Percentiles rank a stretch among this genome's conserved stretches.
phyloP scores from a whole-genome alignment of 64 coral and sea anemone species.

The Pocillopora damicornis region DNA sequence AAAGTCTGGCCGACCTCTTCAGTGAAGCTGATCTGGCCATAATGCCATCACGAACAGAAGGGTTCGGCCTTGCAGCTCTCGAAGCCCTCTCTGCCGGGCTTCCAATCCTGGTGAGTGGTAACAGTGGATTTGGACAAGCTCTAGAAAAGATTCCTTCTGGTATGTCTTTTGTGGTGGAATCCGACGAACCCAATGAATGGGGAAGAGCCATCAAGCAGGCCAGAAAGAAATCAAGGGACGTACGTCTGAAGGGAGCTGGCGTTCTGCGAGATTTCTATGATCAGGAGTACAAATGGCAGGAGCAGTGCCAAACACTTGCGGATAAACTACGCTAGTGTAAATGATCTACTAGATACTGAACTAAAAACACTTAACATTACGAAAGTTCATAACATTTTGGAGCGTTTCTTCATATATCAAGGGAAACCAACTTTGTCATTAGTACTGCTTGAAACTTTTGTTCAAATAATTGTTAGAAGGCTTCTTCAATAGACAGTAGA shows the following conservation, averaged over 20 bases:
- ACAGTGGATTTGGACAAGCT: neutral
- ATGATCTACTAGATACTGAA: neutral
- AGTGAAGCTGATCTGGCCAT: neutral
- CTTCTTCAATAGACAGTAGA: no score
- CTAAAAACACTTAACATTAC: neutral
- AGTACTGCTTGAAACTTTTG: no score
- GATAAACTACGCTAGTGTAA: neutral
- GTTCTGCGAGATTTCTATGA: neutral
- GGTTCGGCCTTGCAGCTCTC: neutral
- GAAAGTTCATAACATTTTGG: no score
- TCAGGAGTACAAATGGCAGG: neutral
- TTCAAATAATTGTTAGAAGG: no score
- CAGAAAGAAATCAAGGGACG: neutral
- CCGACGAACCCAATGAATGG: neutral
- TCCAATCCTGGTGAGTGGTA: neutral
- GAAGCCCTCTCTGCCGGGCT: neutral
- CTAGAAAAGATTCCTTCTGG: neutral
- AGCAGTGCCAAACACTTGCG: neutral
- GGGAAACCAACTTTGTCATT: no score
- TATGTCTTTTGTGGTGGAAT: neutral
- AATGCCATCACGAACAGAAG: neutral
- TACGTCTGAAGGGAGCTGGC: neutral
- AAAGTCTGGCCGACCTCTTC: neutral
- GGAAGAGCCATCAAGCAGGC: neutral
- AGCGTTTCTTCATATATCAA: no score